A percentile compares a stretch with the other conserved stretches of the same genome.
Evolutionary conservation across 1,140 invertebrate genomes (phyloP).

Genomic region (Cydia strobilella): DNA sequence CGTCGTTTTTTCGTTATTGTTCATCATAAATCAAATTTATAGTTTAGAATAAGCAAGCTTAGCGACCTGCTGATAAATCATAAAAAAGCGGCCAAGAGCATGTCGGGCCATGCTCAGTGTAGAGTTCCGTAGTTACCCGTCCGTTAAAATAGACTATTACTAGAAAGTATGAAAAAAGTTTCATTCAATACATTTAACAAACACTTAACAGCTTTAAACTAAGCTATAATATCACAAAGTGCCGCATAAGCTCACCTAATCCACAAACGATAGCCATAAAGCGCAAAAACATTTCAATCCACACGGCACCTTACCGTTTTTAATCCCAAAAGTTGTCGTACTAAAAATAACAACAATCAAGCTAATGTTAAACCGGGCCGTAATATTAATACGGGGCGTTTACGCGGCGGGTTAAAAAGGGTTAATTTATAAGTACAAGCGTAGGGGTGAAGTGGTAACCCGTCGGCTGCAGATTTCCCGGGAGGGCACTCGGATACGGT

Average conservation of each 20-base stretch:
- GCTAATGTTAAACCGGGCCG: conserved; percentile 17
- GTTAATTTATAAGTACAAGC: conserved; percentile 32
- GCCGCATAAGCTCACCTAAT: neutral
- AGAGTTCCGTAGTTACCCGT: no score
- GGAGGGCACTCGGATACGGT: conserved; percentile 2
- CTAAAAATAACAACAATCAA: conserved; percentile 30
- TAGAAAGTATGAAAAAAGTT: no score
- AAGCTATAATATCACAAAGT: neutral
- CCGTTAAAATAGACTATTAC: no score
- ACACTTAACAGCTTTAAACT: neutral
- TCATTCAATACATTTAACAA: neutral
- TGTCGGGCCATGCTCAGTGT: no score
- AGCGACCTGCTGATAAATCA: no score
- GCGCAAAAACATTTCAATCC: neutral
- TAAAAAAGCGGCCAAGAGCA: no score
- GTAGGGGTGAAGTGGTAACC: conserved; percentile 1
- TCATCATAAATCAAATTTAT: no score
- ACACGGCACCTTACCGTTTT: conserved; percentile 1
- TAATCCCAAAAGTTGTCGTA: conserved; percentile 28
- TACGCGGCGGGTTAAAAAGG: conserved; percentile 30
- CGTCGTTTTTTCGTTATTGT: no score
- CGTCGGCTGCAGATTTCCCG: conserved; percentile 33
- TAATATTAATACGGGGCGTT: conserved; percentile 30
- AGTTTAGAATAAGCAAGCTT: no score
- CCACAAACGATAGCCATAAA: neutral